phyloP scores from a whole-genome alignment of 2,888 invertebrate species.

The Pyrgus malvae region DNA sequence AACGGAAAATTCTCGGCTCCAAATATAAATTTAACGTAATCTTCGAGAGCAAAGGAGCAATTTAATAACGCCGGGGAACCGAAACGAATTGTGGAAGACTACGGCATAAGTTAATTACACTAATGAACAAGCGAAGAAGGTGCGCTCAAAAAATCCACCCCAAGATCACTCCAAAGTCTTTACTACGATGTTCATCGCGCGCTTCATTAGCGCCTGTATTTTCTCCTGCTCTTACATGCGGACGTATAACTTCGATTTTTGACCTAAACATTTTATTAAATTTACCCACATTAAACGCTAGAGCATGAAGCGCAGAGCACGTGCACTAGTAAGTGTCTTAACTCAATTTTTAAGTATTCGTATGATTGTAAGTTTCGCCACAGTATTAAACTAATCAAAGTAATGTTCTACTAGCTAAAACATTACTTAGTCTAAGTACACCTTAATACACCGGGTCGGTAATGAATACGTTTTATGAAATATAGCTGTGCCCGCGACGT shows the following conservation, averaged over 20 bases:
- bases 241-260: neutral
- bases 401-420: no score
- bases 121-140: constrained; percentile 78
- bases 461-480: no score
- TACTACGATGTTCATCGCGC: constrained; percentile 77
- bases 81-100: constrained; percentile 67
- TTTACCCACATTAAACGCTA: no score
- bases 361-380: no score
- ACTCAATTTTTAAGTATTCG: no score
- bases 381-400: no score
- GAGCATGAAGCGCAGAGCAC: no score
- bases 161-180: constrained; percentile 79
- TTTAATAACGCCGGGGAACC: constrained; percentile 60
- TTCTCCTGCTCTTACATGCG: constrained; percentile 52
- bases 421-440: no score
- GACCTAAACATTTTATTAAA: neutral
- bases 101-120: constrained; percentile 78
- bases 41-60: constrained; percentile 42
- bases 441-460: no score
- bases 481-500: no score
- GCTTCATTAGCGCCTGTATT: constrained; percentile 74
- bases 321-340: no score
- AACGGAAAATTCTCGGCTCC: constrained; percentile 18
- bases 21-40: constrained; percentile 29
- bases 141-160: constrained; percentile 74